Evolutionary conservation across 2,113 vertebrate species (phyloP).

Genomic region (Bagarius yarrelli): DNA sequence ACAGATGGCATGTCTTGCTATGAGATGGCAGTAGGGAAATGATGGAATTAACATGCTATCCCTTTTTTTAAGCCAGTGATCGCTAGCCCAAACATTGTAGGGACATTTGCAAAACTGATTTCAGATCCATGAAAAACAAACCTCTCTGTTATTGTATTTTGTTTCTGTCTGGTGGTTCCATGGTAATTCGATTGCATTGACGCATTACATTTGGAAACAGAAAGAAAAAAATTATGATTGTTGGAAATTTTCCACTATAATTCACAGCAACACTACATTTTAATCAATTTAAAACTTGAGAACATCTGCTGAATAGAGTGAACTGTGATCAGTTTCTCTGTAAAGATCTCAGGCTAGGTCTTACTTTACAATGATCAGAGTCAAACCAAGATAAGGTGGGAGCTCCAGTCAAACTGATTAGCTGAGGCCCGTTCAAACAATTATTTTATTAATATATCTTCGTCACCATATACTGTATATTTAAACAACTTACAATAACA

Average conservation of each 20-base stretch:
- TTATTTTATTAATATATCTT: no score
- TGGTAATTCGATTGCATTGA: not conserved
- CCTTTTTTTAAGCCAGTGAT: constrained; percentile 1
- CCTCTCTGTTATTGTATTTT: not conserved
- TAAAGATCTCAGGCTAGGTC: not conserved
- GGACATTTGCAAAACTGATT: not conserved
- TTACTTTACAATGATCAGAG: not conserved
- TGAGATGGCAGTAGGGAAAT: not conserved
- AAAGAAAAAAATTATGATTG: not conserved
- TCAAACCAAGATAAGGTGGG: no score
- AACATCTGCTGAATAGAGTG: not conserved
- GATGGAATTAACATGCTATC: constrained; percentile 17
- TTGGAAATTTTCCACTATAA: not conserved
- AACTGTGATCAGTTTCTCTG: not conserved
- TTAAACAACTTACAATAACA: no score
- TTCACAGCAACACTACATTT: not conserved
- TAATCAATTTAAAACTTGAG: not conserved
- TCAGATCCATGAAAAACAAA: not conserved
- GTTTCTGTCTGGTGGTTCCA: not conserved
- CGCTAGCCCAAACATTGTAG: not conserved
- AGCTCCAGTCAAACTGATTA: no score
- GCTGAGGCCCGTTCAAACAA: no score
- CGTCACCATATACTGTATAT: no score
- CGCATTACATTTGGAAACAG: not conserved
- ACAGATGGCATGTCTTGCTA: constrained; percentile 2